These are phyloP conservation scores for Charadrius vociferus DNA, from an alignment of 2,113 vertebrate genomes.

Conservation along the genomic window DNA sequence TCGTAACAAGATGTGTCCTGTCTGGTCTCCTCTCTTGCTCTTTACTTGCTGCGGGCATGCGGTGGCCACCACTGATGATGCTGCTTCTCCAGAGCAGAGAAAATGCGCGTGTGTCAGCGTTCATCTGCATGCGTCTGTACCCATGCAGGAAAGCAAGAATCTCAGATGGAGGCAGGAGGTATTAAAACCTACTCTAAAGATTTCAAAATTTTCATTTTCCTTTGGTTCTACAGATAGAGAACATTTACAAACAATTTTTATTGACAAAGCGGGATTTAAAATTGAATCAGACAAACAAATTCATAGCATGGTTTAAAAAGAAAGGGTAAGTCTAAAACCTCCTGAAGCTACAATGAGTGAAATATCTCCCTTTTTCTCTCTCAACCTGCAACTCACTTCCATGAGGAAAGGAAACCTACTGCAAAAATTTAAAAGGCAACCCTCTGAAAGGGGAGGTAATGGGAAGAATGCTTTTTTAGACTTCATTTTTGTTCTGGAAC, in stretches of 20 bases:
- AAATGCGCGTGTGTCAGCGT: neutral
- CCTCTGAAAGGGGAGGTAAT: neutral
- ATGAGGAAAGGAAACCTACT: neutral
- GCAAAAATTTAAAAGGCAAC: neutral
- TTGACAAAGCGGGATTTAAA: neutral
- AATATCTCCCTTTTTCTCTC: neutral
- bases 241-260: neutral
- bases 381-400: neutral
- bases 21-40: neutral
- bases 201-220: neutral
- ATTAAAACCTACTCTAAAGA: neutral
- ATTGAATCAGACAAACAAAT: neutral
- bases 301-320: neutral
- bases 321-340: neutral
- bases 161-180: neutral
- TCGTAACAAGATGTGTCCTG: neutral
- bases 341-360: neutral
- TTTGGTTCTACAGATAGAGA: neutral
- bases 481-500: neutral
- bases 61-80: neutral
- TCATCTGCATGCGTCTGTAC: rapidly evolving
- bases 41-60: neutral
- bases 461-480: neutral
- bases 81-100: neutral
- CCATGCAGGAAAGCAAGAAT: neutral